These are phyloP conservation scores for Eriosoma lanigerum DNA, from an alignment of 1,140 invertebrate genomes.

Conservation along the genomic window DNA sequence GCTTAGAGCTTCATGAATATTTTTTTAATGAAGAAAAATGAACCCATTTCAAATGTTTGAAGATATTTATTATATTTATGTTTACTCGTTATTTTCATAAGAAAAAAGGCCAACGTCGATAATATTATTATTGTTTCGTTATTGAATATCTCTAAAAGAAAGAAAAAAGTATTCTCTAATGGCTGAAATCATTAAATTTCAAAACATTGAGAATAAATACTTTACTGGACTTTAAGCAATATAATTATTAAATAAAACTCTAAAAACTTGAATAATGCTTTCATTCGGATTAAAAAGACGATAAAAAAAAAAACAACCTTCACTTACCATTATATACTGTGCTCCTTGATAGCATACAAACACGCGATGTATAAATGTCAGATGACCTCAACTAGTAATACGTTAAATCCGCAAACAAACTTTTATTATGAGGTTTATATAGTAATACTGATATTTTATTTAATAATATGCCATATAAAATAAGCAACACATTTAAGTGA, in stretches of 20 bases:
- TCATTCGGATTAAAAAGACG: constrained; percentile 40
- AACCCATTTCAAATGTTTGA: not conserved
- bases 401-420: too few species aligned
- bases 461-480: too few species aligned
- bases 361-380: not conserved
- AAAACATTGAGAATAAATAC: not conserved
- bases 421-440: too few species aligned
- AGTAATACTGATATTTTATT: too few species aligned
- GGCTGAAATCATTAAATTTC: constrained; percentile 39
- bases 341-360: not conserved
- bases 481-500: too few species aligned
- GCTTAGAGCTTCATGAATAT: constrained; percentile 24
- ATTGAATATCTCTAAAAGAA: constrained; percentile 17
- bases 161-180: constrained; percentile 26
- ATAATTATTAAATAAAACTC: constrained; percentile 44
- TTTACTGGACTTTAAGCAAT: not conserved
- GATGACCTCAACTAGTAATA: not conserved
- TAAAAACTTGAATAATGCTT: constrained; percentile 33
- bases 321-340: constrained; percentile 18
- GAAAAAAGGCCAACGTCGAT: constrained; percentile 19
- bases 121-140: constrained; percentile 20
- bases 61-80: constrained; percentile 5
- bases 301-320: not conserved
- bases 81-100: constrained; percentile 20
- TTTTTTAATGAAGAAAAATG: constrained; percentile 36